A percentile compares a stretch with the other conserved stretches of the same genome.
These are phyloP conservation scores for Tarsius wallacei DNA, from an alignment of 2,797 vertebrate genomes.

Conservation along the genomic window DNA sequence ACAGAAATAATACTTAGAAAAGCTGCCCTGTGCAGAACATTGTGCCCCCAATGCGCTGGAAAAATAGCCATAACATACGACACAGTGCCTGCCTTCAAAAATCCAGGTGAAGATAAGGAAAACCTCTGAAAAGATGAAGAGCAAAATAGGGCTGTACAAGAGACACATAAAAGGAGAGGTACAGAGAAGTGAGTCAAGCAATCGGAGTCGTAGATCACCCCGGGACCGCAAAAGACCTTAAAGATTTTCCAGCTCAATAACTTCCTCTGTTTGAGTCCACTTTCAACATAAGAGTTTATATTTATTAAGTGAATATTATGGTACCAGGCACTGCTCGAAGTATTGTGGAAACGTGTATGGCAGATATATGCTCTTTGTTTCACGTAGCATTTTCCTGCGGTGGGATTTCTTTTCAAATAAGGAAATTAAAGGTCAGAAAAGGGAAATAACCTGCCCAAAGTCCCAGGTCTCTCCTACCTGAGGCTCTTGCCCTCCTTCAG, in stretches of 20 bases:
- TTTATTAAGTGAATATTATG: neutral
- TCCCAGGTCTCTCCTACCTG: neutral
- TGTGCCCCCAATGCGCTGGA: accelerated
- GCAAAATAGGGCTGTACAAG: neutral
- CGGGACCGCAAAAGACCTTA: neutral
- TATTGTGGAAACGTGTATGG: neutral
- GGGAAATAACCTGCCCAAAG: neutral
- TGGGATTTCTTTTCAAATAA: neutral
- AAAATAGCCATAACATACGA: neutral
- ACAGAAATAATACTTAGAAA: neutral
- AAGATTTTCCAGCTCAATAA: neutral
- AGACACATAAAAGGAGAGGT: neutral
- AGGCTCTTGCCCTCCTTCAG: neutral
- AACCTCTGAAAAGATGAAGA: neutral
- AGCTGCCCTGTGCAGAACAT: neutral
- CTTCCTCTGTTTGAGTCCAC: neutral
- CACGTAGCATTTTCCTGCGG: neutral
- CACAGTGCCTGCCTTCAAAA: neutral
- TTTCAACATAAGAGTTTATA: neutral
- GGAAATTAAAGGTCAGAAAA: conserved; percentile 50
- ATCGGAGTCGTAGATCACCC: neutral
- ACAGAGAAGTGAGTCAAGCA: neutral
- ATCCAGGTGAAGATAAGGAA: neutral
- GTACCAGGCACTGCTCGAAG: neutral
- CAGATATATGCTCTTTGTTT: conserved; percentile 17